These are phyloP conservation scores for Hypanus sabinus DNA, from an alignment of 2,113 vertebrate species.

Conservation along the genomic window DNA sequence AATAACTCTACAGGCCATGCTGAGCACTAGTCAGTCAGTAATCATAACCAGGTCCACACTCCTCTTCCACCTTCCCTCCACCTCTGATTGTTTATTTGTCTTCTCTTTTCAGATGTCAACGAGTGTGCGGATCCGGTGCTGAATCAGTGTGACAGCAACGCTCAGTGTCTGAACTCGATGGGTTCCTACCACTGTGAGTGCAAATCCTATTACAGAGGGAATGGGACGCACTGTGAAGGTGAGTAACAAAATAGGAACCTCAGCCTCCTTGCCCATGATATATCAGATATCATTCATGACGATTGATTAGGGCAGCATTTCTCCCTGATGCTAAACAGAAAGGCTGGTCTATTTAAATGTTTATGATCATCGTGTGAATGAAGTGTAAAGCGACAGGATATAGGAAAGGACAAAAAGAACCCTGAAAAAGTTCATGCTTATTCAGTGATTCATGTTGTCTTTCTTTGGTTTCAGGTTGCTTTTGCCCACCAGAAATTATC, in stretches of 20 bases:
- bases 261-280: not conserved
- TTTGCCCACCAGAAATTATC: slow-evolving; percentile 28
- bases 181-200: slow-evolving; percentile 30
- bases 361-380: not conserved
- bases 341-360: too few relatives aligned
- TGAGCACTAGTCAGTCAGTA: too few relatives aligned
- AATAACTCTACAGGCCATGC: too few relatives aligned
- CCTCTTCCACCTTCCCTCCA: not conserved
- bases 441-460: not conserved
- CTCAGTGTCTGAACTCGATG: not conserved
- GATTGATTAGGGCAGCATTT: not conserved
- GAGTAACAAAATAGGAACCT: not conserved
- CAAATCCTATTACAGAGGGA: slow-evolving; percentile 33
- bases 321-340: not conserved
- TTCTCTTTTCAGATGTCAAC: slow-evolving; percentile 15
- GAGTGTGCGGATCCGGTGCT: not conserved
- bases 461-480: not conserved
- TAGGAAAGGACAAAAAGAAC: not conserved
- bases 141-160: slow-evolving; percentile 28
- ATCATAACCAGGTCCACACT: too few relatives aligned
- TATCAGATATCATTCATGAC: not conserved
- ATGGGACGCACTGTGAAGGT: slow-evolving; percentile 38
- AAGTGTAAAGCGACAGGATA: not conserved
- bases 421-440: not conserved
- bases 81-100: not conserved